Percentiles rank a stretch among this genome's conserved stretches.
Evolutionary conservation across 2,797 vertebrate genomes (phyloP).

Genomic region (Lophotriccus pileatus): DNA sequence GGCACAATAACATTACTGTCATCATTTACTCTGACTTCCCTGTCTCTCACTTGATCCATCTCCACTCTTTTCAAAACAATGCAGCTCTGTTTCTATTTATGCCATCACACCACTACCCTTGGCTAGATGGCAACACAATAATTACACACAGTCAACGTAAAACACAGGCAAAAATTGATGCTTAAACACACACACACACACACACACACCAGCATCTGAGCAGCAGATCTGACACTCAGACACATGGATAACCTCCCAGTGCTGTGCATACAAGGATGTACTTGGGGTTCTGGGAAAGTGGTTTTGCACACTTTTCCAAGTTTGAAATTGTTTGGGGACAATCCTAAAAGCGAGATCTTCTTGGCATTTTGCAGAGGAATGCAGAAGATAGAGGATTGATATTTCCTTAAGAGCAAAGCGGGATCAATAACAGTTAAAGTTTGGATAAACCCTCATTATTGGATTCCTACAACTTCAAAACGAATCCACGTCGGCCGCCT

Average conservation of each 20-base stretch:
- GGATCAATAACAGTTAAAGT: not conserved
- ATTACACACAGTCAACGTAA: fast-evolving
- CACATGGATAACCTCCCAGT: not conserved
- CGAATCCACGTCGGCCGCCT: fast-evolving
- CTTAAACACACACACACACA: not conserved
- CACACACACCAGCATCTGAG: not conserved
- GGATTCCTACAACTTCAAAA: not conserved
- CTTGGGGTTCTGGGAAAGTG: not conserved
- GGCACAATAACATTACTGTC: conserved; percentile 54
- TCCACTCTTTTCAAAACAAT: not conserved
- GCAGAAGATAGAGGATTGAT: not conserved
- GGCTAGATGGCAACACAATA: not conserved
- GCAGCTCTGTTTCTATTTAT: not conserved
- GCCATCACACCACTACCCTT: not conserved
- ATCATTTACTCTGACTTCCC: conserved; percentile 18
- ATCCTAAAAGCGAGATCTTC: not conserved
- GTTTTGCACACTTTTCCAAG: not conserved
- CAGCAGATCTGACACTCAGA: not conserved
- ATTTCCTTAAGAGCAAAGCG: not conserved
- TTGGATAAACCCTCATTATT: not conserved
- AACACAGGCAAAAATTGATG: not conserved
- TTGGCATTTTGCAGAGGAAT: not conserved
- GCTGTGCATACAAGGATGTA: not conserved
- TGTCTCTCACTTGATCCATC: not conserved
- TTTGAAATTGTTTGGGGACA: not conserved